phyloP scores from a whole-genome alignment of 1,140 invertebrate species.

The Propsilocerus akamusi region DNA sequence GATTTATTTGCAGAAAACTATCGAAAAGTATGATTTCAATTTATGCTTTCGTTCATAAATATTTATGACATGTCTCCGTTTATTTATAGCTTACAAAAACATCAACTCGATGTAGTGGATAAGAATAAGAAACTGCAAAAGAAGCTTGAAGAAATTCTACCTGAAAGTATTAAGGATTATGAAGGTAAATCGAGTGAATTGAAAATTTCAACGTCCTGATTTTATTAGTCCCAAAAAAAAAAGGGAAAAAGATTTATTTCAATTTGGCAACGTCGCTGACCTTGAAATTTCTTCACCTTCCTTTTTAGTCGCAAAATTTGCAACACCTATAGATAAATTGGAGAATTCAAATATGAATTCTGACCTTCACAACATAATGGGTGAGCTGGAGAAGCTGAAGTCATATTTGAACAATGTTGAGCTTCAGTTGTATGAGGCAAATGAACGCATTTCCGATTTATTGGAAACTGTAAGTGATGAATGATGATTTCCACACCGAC shows the following conservation, averaged over 20 bases:
- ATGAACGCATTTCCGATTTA: conserved; percentile 22
- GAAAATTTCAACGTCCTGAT: conserved; percentile 17
- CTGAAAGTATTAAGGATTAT: conserved; percentile 1
- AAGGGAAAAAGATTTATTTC: conserved; percentile 18
- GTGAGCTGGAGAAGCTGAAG: conserved; percentile 18
- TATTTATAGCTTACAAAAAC: conserved; percentile 9
- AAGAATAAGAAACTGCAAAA: conserved; percentile 15
- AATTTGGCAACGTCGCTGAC: conserved; percentile 9
- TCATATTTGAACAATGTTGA: conserved; percentile 17
- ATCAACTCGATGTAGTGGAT: conserved; percentile 14
- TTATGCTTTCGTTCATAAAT: not conserved
- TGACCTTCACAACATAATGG: conserved; percentile 16
- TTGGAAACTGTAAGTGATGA: conserved; percentile 16
- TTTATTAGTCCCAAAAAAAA: conserved; percentile 13
- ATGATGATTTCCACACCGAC: not conserved
- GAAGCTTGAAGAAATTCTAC: conserved; percentile 11
- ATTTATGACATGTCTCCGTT: not conserved
- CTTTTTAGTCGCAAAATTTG: conserved; percentile 13
- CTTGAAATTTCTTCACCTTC: conserved; percentile 12
- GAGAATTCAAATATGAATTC: conserved; percentile 13
- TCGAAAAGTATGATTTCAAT: not conserved
- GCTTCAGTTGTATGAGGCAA: conserved; percentile 22
- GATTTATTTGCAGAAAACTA: not conserved
- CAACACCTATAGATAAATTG: conserved; percentile 8
- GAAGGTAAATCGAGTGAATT: conserved; percentile 12